Conservation (phyloP, 1,140 invertebrate genomes). For the Drosophila nannoptera region DNA sequence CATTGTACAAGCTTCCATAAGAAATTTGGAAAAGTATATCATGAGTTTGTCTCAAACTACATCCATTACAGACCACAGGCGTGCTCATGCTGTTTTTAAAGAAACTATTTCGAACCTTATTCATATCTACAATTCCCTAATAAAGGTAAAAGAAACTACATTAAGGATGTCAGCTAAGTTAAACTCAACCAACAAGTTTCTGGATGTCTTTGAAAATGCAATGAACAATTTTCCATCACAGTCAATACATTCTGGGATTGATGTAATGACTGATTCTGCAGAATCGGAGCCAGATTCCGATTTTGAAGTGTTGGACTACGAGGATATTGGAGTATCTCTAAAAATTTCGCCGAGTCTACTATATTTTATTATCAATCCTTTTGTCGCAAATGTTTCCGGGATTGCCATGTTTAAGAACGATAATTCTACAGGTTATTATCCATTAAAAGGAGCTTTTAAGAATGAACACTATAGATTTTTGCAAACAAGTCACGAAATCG, state of each 20-base stretch:
- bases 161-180: conserved; percentile 79
- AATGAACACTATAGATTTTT: conserved; percentile 79
- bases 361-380: conserved; percentile 81
- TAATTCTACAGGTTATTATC: neutral
- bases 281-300: conserved; percentile 1
- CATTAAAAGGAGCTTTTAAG: conserved; percentile 70
- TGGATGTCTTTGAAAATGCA: conserved; percentile 80
- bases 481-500: conserved; percentile 79
- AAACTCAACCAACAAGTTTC: conserved; percentile 81
- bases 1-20: conserved; percentile 57
- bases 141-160: conserved; percentile 78
- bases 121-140: conserved; percentile 80
- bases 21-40: conserved; percentile 12
- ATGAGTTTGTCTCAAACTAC: neutral
- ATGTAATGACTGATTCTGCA: neutral
- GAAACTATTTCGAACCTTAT: conserved; percentile 78
- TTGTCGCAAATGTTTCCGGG: conserved; percentile 81
- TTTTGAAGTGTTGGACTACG: conserved; percentile 49
- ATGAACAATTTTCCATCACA: conserved; percentile 51
- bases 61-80: neutral
- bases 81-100: conserved; percentile 12
- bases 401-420: conserved; percentile 79
- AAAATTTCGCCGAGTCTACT: conserved; percentile 79
- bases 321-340: conserved; percentile 53
- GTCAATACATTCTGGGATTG: neutral